These are phyloP conservation scores for Blastobasis lacticolella DNA, from an alignment of 2,888 invertebrate genomes.

Conservation along the genomic window DNA sequence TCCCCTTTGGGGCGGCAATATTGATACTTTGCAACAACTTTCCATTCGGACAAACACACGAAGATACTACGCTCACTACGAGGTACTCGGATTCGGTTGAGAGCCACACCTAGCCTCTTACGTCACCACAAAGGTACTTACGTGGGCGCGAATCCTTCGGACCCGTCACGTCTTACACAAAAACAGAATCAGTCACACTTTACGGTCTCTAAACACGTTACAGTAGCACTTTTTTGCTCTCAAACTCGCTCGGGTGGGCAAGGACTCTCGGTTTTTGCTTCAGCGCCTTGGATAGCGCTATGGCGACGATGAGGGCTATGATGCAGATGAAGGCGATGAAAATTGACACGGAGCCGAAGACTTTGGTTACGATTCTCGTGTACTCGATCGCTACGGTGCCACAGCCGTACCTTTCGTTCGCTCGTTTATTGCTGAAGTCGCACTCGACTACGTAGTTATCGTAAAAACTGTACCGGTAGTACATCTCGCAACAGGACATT, in stretches of 20 bases:
- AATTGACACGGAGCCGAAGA: slow-evolving; percentile 39
- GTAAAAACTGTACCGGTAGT: slow-evolving; percentile 47
- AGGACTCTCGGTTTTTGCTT: slow-evolving; percentile 31
- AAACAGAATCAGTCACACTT: slow-evolving; percentile 8
- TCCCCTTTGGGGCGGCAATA: too few species aligned
- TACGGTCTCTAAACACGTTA: slow-evolving; percentile 25
- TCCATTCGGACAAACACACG: too few species aligned
- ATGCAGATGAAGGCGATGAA: slow-evolving; percentile 46
- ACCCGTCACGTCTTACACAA: neutral
- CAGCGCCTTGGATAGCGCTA: slow-evolving; percentile 34
- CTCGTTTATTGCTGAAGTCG: slow-evolving; percentile 54
- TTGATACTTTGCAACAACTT: too few species aligned
- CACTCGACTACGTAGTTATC: slow-evolving; percentile 49
- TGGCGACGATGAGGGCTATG: slow-evolving; percentile 34
- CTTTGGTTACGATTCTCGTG: slow-evolving; percentile 44
- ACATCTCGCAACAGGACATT: slow-evolving; percentile 55
- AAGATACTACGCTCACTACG: too few species aligned
- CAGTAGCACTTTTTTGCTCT: slow-evolving; percentile 55
- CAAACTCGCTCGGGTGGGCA: slow-evolving; percentile 40
- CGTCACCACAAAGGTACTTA: neutral
- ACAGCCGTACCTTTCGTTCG: slow-evolving; percentile 61
- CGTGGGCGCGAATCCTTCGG: neutral
- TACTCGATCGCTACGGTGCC: slow-evolving; percentile 50
- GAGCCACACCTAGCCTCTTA: too few species aligned
- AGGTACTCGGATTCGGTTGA: too few species aligned